phyloP scores from a whole-genome alignment of 2,113 vertebrate genomes.

The Benitochromis conjunctus region DNA sequence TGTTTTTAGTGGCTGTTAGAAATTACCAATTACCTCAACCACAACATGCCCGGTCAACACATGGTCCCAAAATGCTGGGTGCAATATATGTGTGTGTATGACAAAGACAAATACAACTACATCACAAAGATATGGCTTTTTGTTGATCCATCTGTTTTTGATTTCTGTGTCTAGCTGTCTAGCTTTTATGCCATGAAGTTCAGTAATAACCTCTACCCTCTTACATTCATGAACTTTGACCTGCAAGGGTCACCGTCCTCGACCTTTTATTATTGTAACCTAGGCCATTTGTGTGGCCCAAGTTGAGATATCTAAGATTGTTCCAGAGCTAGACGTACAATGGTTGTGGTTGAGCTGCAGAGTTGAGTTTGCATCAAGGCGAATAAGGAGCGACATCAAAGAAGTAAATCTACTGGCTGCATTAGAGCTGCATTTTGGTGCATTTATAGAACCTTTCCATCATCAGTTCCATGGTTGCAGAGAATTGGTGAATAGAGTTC shows the following conservation, averaged over 20 bases:
- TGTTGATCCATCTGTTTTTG: slow-evolving; percentile 1
- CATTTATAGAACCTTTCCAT: not conserved
- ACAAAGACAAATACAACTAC: not conserved
- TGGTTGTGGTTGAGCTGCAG: not conserved
- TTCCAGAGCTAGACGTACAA: not conserved
- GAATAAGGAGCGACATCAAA: not conserved
- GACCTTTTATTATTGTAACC: not conserved
- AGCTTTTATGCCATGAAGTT: slow-evolving; percentile 11
- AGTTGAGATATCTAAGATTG: not conserved
- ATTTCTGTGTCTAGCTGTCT: not conserved
- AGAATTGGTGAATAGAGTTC: not conserved
- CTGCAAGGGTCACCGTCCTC: not conserved
- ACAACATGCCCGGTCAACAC: slow-evolving; percentile 32
- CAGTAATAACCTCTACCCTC: slow-evolving; percentile 25
- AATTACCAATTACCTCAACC: slow-evolving; percentile 23
- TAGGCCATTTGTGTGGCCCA: slow-evolving; percentile 24
- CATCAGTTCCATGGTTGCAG: not conserved
- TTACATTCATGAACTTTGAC: slow-evolving; percentile 33
- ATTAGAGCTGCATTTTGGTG: not conserved
- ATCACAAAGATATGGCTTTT: not conserved
- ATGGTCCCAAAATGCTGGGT: slow-evolving; percentile 41
- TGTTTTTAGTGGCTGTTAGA: slow-evolving; percentile 36
- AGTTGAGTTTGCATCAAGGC: not conserved
- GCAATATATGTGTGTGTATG: not conserved
- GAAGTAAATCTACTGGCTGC: not conserved